phyloP scores from a whole-genome alignment of 2,113 vertebrate species.

The Platichthys stellatus region DNA sequence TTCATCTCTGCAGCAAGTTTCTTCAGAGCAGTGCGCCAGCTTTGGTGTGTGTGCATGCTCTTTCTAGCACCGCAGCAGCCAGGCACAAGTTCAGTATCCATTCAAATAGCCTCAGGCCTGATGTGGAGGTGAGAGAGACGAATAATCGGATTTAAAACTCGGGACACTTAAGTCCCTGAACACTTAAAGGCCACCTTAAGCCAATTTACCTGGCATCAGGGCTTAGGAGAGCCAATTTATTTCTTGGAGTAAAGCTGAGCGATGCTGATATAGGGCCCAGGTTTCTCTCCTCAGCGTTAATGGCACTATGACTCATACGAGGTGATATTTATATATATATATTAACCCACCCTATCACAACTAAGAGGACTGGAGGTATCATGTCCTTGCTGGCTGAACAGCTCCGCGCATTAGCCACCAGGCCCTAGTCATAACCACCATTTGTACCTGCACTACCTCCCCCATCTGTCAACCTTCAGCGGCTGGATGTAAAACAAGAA shows the following conservation, averaged over 20 bases:
- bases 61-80: constrained; percentile 28
- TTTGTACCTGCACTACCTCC: constrained; percentile 38
- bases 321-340: constrained; percentile 57
- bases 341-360: constrained; percentile 52
- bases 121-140: constrained; percentile 75
- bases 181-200: constrained; percentile 82
- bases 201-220: constrained; percentile 81
- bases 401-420: too few species aligned
- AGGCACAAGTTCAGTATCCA: constrained; percentile 48
- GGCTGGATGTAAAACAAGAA: constrained; percentile 19
- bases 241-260: constrained; percentile 70
- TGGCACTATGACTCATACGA: constrained; percentile 62
- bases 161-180: constrained; percentile 75
- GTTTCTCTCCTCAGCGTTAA: constrained; percentile 66
- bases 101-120: constrained; percentile 69
- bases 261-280: constrained; percentile 63
- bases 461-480: constrained; percentile 42
- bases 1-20: constrained; percentile 56
- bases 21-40: constrained; percentile 49
- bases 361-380: constrained; percentile 27
- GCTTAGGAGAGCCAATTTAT: constrained; percentile 79
- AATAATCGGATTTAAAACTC: constrained; percentile 82
- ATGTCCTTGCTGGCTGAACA: constrained; percentile 57
- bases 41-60: constrained; percentile 34
- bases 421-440: constrained; percentile 23